Conservation (phyloP, 2,888 invertebrate species). For the Galeopsomyia nigrocyanea region DNA sequence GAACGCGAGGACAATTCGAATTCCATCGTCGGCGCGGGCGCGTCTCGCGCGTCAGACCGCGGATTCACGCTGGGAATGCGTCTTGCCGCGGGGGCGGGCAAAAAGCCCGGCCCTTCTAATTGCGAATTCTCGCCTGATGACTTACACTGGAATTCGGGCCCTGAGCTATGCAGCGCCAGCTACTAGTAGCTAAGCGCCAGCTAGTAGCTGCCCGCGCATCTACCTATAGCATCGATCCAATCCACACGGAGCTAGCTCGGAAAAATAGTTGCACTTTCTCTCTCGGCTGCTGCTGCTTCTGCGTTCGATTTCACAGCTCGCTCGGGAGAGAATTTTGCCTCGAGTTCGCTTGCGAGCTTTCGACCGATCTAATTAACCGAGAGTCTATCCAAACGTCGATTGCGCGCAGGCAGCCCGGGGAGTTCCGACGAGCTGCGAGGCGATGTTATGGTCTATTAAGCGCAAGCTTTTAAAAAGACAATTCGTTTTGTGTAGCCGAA, state of each 20-base stretch:
- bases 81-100: conserved; percentile 3
- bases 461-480: too few relatives aligned
- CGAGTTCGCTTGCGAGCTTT: too few relatives aligned
- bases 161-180: not conserved
- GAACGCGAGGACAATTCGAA: conserved; percentile 47
- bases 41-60: conserved; percentile 38
- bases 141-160: conserved; percentile 50
- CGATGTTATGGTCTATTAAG: too few relatives aligned
- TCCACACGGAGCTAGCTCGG: not conserved
- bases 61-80: conserved; percentile 46
- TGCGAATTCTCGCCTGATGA: conserved; percentile 55
- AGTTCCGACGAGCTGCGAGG: too few relatives aligned
- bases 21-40: conserved; percentile 49
- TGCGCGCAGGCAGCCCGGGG: too few relatives aligned
- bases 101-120: conserved; percentile 50
- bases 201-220: conserved; percentile 3
- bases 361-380: too few relatives aligned
- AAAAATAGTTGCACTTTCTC: conserved; percentile 36
- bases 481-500: too few relatives aligned
- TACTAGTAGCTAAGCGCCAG: not conserved
- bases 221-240: conserved; percentile 11
- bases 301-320: too few relatives aligned
- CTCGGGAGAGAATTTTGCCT: too few relatives aligned
- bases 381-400: too few relatives aligned
- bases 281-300: too few relatives aligned